phyloP scores from a whole-genome alignment of 2,797 vertebrate species.

The Trematomus bernacchii region DNA sequence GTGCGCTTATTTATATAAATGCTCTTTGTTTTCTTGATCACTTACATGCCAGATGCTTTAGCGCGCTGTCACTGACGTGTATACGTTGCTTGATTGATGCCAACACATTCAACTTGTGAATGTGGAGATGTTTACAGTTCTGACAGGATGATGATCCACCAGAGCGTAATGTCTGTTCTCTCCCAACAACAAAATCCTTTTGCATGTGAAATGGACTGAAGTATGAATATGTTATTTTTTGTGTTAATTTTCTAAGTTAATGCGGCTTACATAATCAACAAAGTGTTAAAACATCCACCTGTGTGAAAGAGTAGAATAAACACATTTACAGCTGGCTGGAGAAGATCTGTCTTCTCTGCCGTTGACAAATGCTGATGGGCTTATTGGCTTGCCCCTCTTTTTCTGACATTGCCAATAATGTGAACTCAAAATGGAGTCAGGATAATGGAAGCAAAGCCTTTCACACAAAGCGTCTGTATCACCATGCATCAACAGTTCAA shows the following conservation, averaged over 20 bases:
- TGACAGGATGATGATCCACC: slow-evolving; percentile 31
- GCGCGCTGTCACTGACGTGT: slow-evolving; percentile 52
- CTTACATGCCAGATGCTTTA: slow-evolving; percentile 51
- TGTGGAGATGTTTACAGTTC: slow-evolving; percentile 53
- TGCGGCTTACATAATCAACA: slow-evolving; percentile 12
- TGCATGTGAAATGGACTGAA: not conserved
- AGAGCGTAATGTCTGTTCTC: not conserved
- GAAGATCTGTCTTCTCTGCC: slow-evolving; percentile 9
- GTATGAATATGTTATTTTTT: not conserved
- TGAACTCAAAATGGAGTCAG: slow-evolving; percentile 15
- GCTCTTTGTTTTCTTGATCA: slow-evolving; percentile 41
- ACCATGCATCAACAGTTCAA: slow-evolving; percentile 15
- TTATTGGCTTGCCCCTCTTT: slow-evolving; percentile 30
- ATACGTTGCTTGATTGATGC: slow-evolving; percentile 40
- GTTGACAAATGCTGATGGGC: slow-evolving; percentile 38
- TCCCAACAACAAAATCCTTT: slow-evolving; percentile 14
- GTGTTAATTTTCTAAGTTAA: not conserved
- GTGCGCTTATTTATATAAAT: not conserved
- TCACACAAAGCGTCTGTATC: slow-evolving; percentile 11
- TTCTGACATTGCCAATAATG: slow-evolving; percentile 31
- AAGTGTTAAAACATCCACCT: not conserved
- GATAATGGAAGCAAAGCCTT: slow-evolving; percentile 31
- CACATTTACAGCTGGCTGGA: slow-evolving; percentile 12
- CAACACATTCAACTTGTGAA: slow-evolving; percentile 56
- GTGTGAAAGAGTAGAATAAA: not conserved